Percentiles rank a stretch among this genome's conserved stretches.
phyloP scores from a whole-genome alignment of 2,888 invertebrate genomes.

The Ametastegia equiseti region DNA sequence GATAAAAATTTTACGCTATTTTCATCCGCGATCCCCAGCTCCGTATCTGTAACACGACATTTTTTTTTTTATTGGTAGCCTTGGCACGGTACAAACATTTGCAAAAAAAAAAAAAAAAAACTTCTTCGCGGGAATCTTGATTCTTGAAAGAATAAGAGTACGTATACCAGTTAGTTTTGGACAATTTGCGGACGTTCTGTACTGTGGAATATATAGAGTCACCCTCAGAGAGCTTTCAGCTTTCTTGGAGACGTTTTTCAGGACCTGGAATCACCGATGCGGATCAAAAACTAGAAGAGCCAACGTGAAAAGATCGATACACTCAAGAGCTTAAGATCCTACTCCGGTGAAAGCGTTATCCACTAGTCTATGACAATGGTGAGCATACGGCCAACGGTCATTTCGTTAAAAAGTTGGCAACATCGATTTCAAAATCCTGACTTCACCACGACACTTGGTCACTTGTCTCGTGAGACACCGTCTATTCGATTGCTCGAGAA shows the following conservation, averaged over 20 bases:
- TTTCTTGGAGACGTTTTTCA: neutral
- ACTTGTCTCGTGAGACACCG: neutral
- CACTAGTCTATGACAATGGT: neutral
- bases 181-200: neutral
- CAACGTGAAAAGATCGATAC: neutral
- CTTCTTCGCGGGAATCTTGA: too few species aligned
- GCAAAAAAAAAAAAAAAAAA: too few species aligned
- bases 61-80: neutral
- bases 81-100: too few species aligned
- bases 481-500: conserved; percentile 13
- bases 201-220: neutral
- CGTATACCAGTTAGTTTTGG: neutral
- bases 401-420: neutral
- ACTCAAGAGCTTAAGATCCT: neutral
- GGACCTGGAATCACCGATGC: neutral
- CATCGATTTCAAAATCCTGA: neutral
- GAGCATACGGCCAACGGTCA: conserved; percentile 3
- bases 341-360: neutral
- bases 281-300: neutral
- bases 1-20: conserved; percentile 10
- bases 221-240: neutral
- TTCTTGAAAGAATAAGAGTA: neutral
- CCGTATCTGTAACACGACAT: neutral
- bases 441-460: neutral
- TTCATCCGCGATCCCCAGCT: neutral